A percentile compares a stretch with the other conserved stretches of the same genome.
phyloP scores from a whole-genome alignment of 2,797 vertebrate species.

The Centroberyx gerrardi region DNA sequence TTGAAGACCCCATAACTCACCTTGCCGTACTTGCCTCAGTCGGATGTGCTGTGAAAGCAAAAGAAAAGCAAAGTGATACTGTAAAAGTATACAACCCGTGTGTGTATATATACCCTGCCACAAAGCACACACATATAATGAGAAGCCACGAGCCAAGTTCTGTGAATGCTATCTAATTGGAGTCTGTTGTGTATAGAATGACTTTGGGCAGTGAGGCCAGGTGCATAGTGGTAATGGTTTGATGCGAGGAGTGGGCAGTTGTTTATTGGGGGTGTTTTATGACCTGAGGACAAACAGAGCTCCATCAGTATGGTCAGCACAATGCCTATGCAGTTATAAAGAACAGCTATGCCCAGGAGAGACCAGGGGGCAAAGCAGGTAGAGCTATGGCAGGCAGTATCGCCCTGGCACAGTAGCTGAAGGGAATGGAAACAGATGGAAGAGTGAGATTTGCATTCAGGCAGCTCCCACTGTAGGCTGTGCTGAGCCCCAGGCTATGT shows the following conservation, averaged over 20 bases:
- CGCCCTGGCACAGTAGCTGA: slow-evolving; percentile 47
- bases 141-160: slow-evolving; percentile 22
- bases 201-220: neutral
- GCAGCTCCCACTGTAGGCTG: slow-evolving; percentile 59
- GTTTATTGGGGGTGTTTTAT: slow-evolving; percentile 58
- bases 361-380: slow-evolving; percentile 55
- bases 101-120: neutral
- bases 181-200: slow-evolving; percentile 20
- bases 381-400: slow-evolving; percentile 32
- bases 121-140: slow-evolving; percentile 10
- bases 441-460: slow-evolving; percentile 76
- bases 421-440: slow-evolving; percentile 70
- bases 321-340: slow-evolving; percentile 49
- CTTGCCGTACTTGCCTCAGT: slow-evolving; percentile 18
- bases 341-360: slow-evolving; percentile 50
- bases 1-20: slow-evolving; percentile 30
- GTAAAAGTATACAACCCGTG: slow-evolving; percentile 16
- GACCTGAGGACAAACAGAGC: slow-evolving; percentile 55
- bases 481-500: slow-evolving; percentile 63
- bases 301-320: slow-evolving; percentile 64
- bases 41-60: slow-evolving; percentile 31
- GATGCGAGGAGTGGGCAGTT: slow-evolving; percentile 30
- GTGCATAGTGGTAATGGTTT: slow-evolving; percentile 31
- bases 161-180: slow-evolving; percentile 28
- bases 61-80: slow-evolving; percentile 12